Evolutionary conservation across 92 coral and sea anemone genomes (phyloP).

Genomic region (Parazoanthus atlanticus): DNA sequence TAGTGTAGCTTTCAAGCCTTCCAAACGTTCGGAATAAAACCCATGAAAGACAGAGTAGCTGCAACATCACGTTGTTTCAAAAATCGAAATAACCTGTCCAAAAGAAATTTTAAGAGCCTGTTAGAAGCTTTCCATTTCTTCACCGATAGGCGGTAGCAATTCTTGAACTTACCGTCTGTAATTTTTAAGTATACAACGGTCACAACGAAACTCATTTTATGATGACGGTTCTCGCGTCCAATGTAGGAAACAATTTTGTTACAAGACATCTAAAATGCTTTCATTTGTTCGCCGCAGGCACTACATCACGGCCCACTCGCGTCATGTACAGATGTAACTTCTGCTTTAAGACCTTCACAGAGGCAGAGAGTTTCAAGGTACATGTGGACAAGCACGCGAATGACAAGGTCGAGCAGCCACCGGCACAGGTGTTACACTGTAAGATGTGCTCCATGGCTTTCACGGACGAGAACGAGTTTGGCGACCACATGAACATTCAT

Average conservation of each 20-base stretch:
- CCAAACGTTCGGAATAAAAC: too few relatives aligned
- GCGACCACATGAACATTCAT: slow-evolving; percentile 90
- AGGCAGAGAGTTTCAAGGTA: slow-evolving; percentile 67
- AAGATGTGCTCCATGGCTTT: slow-evolving; percentile 84
- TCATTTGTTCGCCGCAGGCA: slow-evolving; percentile 29
- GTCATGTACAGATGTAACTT: slow-evolving; percentile 75
- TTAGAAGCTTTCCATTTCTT: too few relatives aligned
- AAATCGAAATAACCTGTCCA: too few relatives aligned
- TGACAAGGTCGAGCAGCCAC: slow-evolving; percentile 50
- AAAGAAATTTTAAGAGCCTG: too few relatives aligned
- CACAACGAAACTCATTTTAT: too few relatives aligned
- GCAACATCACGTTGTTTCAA: too few relatives aligned
- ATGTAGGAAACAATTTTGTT: background rate
- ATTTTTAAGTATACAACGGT: too few relatives aligned
- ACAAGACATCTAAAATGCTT: background rate
- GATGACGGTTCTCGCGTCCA: background rate
- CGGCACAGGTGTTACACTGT: slow-evolving; percentile 63
- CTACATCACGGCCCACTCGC: slow-evolving; percentile 60
- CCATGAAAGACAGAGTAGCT: background rate
- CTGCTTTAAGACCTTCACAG: slow-evolving; percentile 84
- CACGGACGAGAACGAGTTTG: slow-evolving; percentile 61
- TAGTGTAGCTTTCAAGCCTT: too few relatives aligned
- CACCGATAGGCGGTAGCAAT: too few relatives aligned
- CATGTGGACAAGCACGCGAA: slow-evolving; percentile 72
- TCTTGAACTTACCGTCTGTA: too few relatives aligned